A percentile compares a stretch with the other conserved stretches of the same genome.
phyloP scores from a whole-genome alignment of 2,113 vertebrate genomes.

The Pseudorasbora parva region DNA sequence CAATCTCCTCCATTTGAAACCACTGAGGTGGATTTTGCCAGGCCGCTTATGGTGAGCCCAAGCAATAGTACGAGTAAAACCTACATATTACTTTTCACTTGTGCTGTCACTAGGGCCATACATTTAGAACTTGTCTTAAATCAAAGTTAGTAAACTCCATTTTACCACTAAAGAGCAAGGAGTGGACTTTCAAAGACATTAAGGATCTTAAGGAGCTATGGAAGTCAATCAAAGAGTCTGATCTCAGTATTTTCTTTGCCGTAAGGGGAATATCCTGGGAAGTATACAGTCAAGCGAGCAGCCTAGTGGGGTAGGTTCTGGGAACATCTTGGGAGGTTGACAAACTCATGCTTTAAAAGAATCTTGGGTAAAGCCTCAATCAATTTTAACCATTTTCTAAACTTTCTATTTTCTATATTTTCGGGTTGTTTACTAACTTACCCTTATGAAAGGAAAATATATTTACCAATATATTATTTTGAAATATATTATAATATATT shows the following conservation, averaged over 20 bases:
- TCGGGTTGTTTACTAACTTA: too few relatives aligned
- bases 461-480: too few relatives aligned
- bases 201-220: not conserved
- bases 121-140: conserved; percentile 17
- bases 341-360: not conserved
- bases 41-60: not conserved
- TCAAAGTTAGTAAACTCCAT: not conserved
- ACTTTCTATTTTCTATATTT: too few relatives aligned
- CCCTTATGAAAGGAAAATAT: too few relatives aligned
- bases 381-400: not conserved
- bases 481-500: too few relatives aligned
- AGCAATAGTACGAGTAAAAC: not conserved
- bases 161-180: not conserved
- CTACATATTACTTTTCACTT: conserved; percentile 35
- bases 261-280: not conserved
- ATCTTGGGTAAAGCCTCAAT: not conserved
- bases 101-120: not conserved
- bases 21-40: conserved; percentile 34
- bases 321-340: not conserved
- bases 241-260: not conserved
- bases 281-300: not conserved
- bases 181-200: not conserved
- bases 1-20: conserved; percentile 38
- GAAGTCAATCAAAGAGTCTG: not conserved
- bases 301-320: not conserved